Evolutionary conservation across 2,888 invertebrate genomes (phyloP).

Genomic region (Boloria selene): DNA sequence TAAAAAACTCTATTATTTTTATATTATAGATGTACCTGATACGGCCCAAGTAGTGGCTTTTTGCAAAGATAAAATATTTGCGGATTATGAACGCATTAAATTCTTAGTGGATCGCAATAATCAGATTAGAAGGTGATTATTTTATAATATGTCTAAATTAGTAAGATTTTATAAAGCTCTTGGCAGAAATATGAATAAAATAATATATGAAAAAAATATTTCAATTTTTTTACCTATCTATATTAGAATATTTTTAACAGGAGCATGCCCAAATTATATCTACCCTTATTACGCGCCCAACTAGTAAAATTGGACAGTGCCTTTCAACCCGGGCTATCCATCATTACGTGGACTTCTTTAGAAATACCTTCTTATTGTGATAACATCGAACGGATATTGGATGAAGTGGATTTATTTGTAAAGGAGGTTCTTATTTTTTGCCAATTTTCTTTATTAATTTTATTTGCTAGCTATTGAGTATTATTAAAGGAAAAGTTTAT

Average conservation of each 20-base stretch:
- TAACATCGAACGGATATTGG: conserved; percentile 79
- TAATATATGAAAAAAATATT: conserved; percentile 10
- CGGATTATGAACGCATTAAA: conserved; percentile 84
- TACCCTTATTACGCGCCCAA: conserved; percentile 86
- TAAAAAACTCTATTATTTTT: too few species aligned
- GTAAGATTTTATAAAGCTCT: too few species aligned
- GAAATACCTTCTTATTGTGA: conserved; percentile 85
- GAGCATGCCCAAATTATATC: conserved; percentile 85
- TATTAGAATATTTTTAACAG: conserved; percentile 44
- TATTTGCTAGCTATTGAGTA: neutral
- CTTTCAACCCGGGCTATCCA: conserved; percentile 88
- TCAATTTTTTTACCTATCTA: neutral
- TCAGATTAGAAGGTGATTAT: conserved; percentile 71
- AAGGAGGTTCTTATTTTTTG: conserved; percentile 78
- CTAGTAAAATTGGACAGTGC: conserved; percentile 86
- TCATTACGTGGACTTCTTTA: conserved; percentile 91
- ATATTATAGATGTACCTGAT: conserved; percentile 85
- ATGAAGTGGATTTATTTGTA: conserved; percentile 85
- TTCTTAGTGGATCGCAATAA: conserved; percentile 84
- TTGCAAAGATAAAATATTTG: conserved; percentile 86
- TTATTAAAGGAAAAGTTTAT: too few species aligned
- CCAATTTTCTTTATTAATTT: neutral
- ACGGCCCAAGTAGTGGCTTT: conserved; percentile 88
- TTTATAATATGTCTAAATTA: neutral
- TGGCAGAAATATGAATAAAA: too few species aligned